Base-by-base conservation (phyloP, 2,113 vertebrate species). In the Amazona guildingii region DNA sequence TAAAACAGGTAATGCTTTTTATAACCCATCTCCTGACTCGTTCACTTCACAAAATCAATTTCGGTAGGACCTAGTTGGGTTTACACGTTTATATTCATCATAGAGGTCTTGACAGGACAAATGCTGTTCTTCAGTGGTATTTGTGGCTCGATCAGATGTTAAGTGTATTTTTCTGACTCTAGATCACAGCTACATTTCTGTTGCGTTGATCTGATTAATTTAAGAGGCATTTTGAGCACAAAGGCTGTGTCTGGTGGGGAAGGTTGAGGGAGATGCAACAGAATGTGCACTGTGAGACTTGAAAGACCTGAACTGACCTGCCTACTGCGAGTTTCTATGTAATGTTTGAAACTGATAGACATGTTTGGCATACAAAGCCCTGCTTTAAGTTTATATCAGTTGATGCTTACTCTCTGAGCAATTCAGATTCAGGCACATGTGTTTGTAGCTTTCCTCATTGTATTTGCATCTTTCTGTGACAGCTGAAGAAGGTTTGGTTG, bases 1-100 rank as follows among this genome's bases (percentile, higher is more conserved):
- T 99, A 73, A 99, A 99, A 97, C 99, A 99, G 99, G 99, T 99
- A 98, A 95, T 35, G 24, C 28, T 77, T 64, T 24, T 35, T 18
- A 41, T 31, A 48, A 57, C n/a, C 13, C 19, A 2, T 62, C 33
- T 51, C 17, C 54, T 33, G 57, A 33, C 33, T 59, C 9, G 8
- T 83, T 31, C 5, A 4, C 46, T 54, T 43, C 10, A 13, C 37
- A 43, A 21, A 68, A 54, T 43, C 6, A 3, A 1, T 49, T 83
- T 67, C 33, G 68, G 33, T 27, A 35, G 44, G 49, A 54, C 7
- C 28, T 74, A 11, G 23, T 41, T 67, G 27, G n/a, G 24, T 27
- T 76, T 33, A 33, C 20, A 43, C 17, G 19, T 86, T 59, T 20
- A 11, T 70, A 27, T 67, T 83, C 3, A 5, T 44, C 93, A 4